Conservation (phyloP, 2,113 vertebrate genomes). For the Lepus europaeus region DNA sequence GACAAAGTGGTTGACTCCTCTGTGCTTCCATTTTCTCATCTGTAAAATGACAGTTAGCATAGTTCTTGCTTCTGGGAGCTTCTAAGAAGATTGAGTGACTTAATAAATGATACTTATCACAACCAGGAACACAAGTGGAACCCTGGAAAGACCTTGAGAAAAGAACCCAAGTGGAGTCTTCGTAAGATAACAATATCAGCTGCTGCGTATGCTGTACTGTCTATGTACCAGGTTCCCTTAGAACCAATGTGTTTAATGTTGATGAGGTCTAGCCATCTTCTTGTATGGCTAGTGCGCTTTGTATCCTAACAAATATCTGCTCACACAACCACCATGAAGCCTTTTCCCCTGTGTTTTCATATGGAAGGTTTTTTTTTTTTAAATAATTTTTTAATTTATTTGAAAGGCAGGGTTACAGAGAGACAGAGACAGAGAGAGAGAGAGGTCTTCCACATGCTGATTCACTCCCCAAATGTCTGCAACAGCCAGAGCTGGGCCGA, state of each 20-base stretch:
- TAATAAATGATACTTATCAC: not conserved
- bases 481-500: no score
- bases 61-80: slow-evolving; percentile 6
- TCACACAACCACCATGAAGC: not conserved
- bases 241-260: slow-evolving; percentile 29
- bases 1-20: not conserved
- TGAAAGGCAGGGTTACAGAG: no score
- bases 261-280: not conserved
- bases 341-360: not conserved
- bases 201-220: no score
- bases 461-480: no score
- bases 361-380: not conserved
- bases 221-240: no score
- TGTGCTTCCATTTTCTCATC: slow-evolving; percentile 26
- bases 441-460: no score
- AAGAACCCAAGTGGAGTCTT: not conserved
- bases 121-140: not conserved
- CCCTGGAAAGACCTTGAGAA: not conserved
- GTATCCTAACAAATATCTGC: slow-evolving; percentile 9
- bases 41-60: slow-evolving; percentile 29
- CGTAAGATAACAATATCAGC: not conserved
- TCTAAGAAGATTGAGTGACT: slow-evolving; percentile 14
- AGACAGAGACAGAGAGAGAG: no score
- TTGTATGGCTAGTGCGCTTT: not conserved
- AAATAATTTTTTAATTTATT: no score